phyloP scores from a whole-genome alignment of 2,888 invertebrate species.

The Clistopyga incitator region DNA sequence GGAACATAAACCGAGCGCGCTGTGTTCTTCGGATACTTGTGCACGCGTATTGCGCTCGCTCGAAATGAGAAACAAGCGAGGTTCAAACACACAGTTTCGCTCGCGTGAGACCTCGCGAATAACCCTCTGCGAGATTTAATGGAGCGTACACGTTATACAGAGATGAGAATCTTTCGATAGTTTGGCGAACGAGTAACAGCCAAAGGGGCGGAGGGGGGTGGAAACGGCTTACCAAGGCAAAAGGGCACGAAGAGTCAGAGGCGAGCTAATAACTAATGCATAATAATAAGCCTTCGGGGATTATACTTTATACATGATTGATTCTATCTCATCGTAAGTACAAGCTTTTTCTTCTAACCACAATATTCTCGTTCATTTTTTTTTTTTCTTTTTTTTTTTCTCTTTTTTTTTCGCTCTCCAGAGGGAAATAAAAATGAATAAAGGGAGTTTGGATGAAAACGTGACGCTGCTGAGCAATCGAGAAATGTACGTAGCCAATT shows the following conservation, averaged over 20 bases:
- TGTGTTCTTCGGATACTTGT: not conserved
- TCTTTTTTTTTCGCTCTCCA: not conserved
- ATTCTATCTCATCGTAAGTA: slow-evolving; percentile 41
- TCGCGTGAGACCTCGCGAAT: slow-evolving; percentile 42
- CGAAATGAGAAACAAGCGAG: slow-evolving; percentile 2
- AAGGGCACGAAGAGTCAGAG: slow-evolving; percentile 5
- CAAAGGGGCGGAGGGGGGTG: not conserved
- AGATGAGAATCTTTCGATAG: slow-evolving; percentile 65
- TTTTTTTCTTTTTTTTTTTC: slow-evolving; percentile 14
- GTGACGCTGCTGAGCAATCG: slow-evolving; percentile 20
- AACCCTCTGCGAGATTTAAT: slow-evolving; percentile 54
- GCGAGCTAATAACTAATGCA: slow-evolving; percentile 50
- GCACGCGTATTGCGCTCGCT: not conserved
- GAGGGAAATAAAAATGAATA: slow-evolving; percentile 11
- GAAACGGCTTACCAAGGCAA: not conserved
- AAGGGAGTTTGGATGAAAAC: slow-evolving; percentile 10
- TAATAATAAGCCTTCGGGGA: slow-evolving; percentile 54
- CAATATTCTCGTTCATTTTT: slow-evolving; percentile 8
- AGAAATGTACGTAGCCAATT: slow-evolving; percentile 3
- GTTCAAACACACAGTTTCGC: not conserved
- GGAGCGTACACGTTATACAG: slow-evolving; percentile 47
- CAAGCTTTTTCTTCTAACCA: not conserved
- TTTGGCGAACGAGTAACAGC: slow-evolving; percentile 38
- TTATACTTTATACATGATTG: slow-evolving; percentile 53
- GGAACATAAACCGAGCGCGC: not conserved